phyloP scores from a whole-genome alignment of 2,113 vertebrate genomes.

The Mustela lutreola region DNA sequence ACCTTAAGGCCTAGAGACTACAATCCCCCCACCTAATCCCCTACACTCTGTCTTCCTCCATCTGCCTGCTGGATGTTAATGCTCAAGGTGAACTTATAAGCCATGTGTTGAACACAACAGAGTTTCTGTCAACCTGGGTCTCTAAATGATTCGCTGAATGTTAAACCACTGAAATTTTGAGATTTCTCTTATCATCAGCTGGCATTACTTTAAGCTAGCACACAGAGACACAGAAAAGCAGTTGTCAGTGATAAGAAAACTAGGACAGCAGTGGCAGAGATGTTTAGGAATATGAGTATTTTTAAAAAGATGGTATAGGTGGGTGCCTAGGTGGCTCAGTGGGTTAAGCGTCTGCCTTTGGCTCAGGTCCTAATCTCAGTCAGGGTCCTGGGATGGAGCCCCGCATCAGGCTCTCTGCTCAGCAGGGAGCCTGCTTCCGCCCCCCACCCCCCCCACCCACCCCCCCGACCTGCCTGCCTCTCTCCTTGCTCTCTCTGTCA shows the following conservation, averaged over 20 bases:
- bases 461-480: too few species aligned
- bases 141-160: background rate
- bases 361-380: too few species aligned
- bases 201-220: background rate
- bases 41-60: background rate
- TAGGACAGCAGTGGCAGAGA: background rate
- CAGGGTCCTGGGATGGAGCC: too few species aligned
- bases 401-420: too few species aligned
- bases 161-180: conserved; percentile 13
- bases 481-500: too few species aligned
- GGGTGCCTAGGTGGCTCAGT: too few species aligned
- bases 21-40: background rate
- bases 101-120: background rate
- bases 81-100: background rate
- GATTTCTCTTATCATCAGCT: background rate
- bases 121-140: background rate
- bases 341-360: too few species aligned
- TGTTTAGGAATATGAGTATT: background rate
- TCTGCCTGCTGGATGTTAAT: background rate
- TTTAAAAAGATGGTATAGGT: background rate
- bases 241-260: conserved; percentile 23
- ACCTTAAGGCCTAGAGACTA: background rate
- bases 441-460: too few species aligned
- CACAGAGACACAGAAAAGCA: background rate
- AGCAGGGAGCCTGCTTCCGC: too few species aligned